A percentile compares a stretch with the other conserved stretches of the same genome.
These are phyloP conservation scores for Samia ricini DNA, from an alignment of 1,140 invertebrate species.

Conservation along the genomic window DNA sequence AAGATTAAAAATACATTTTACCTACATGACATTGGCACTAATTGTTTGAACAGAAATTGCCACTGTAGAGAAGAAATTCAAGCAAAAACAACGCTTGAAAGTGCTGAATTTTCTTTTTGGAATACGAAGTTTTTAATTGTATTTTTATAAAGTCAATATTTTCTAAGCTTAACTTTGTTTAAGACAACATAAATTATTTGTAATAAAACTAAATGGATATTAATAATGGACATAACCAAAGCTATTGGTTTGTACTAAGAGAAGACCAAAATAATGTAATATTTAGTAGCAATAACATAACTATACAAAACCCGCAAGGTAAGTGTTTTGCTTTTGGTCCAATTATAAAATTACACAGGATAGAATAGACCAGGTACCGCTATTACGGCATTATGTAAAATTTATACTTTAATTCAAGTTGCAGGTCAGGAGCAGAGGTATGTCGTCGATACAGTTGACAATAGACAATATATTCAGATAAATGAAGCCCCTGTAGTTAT, in stretches of 20 bases:
- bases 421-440: slow-evolving; percentile 51
- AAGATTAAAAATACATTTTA: too few relatives aligned
- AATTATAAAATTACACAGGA: too few relatives aligned
- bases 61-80: too few relatives aligned
- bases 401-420: too few relatives aligned
- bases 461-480: slow-evolving; percentile 52
- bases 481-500: slow-evolving; percentile 30
- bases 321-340: slow-evolving; percentile 33
- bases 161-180: too few relatives aligned
- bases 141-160: background rate
- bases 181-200: background rate
- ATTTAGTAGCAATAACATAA: slow-evolving; percentile 64
- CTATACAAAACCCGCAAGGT: slow-evolving; percentile 61
- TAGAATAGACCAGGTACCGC: too few relatives aligned
- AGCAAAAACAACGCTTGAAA: slow-evolving; percentile 10
- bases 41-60: too few relatives aligned
- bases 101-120: slow-evolving; percentile 3
- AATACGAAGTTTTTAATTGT: too few relatives aligned
- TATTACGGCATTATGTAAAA: too few relatives aligned
- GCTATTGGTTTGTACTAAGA: slow-evolving; percentile 66
- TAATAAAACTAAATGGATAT: slow-evolving; percentile 42
- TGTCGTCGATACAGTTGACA: slow-evolving; percentile 48
- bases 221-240: slow-evolving; percentile 56
- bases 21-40: too few relatives aligned
- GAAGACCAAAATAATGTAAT: slow-evolving; percentile 70